Evolutionary conservation across 2,888 invertebrate genomes (phyloP).

Genomic region (Nasonia oneida): DNA sequence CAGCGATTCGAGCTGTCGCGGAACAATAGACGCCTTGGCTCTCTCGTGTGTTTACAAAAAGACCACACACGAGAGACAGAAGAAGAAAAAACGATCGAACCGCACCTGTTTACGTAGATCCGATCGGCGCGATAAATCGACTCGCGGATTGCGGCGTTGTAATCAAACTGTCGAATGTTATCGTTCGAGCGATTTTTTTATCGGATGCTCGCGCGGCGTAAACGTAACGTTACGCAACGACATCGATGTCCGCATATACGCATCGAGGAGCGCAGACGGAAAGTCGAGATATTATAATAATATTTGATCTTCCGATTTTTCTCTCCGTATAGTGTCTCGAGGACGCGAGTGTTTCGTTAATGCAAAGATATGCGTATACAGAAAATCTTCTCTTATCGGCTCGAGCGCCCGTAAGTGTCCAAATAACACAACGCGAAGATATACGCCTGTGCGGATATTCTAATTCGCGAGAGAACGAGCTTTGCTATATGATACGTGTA

Average conservation of each 20-base stretch:
- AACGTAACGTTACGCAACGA: not conserved
- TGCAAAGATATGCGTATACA: not conserved
- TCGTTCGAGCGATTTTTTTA: not conserved
- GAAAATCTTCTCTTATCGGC: not conserved
- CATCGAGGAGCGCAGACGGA: no score
- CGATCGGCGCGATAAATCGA: not conserved
- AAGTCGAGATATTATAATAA: not conserved
- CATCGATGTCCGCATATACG: not conserved
- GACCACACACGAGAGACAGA: not conserved
- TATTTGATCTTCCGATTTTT: not conserved
- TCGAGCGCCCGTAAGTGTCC: not conserved
- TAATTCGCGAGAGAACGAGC: not conserved
- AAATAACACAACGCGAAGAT: no score
- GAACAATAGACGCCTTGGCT: no score
- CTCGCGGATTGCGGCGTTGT: not conserved
- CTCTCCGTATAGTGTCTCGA: not conserved
- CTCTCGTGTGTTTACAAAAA: not conserved
- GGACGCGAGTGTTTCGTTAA: not conserved
- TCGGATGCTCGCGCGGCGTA: not conserved
- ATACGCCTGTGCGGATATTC: not conserved
- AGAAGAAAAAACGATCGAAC: not conserved
- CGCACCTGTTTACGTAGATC: constrained; percentile 8
- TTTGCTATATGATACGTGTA: not conserved
- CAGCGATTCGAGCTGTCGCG: no score
- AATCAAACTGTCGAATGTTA: not conserved